These are phyloP conservation scores for Oxyteleia sp. DNA, from an alignment of 2,888 invertebrate species.

Conservation along the genomic window DNA sequence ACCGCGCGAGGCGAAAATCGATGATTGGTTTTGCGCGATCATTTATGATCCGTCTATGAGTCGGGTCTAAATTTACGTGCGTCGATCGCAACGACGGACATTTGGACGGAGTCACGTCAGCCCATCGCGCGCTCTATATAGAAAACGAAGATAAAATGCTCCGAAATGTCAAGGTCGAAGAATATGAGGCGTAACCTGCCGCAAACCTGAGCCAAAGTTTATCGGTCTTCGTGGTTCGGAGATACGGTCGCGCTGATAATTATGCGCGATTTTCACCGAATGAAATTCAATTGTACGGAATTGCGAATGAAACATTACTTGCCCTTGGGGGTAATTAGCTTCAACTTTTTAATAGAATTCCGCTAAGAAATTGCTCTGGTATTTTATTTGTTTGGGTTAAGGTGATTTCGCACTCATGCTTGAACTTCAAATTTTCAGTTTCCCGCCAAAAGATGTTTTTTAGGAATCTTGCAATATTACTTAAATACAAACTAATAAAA, in stretches of 20 bases:
- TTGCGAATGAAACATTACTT: no score
- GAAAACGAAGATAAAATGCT: conserved; percentile 40
- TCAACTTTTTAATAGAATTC: no score
- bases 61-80: conserved; percentile 1
- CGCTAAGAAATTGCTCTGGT: no score
- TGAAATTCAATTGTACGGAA: no score
- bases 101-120: conserved; percentile 29
- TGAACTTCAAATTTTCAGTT: no score
- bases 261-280: no score
- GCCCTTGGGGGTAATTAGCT: no score
- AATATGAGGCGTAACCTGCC: conserved; percentile 47
- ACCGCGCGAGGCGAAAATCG: neutral
- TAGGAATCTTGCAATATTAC: no score
- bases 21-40: conserved; percentile 23
- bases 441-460: no score
- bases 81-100: conserved; percentile 22
- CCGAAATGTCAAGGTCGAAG: conserved; percentile 52
- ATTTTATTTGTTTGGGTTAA: no score
- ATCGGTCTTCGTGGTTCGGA: conserved; percentile 11
- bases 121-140: conserved; percentile 7
- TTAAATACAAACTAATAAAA: no score
- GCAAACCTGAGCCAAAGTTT: conserved; percentile 21
- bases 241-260: neutral
- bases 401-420: no score
- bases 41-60: neutral